Percentiles rank a stretch among this genome's conserved stretches.
phyloP scores from a whole-genome alignment of 2,888 invertebrate species.

The Cataglyphis altisquamis region DNA sequence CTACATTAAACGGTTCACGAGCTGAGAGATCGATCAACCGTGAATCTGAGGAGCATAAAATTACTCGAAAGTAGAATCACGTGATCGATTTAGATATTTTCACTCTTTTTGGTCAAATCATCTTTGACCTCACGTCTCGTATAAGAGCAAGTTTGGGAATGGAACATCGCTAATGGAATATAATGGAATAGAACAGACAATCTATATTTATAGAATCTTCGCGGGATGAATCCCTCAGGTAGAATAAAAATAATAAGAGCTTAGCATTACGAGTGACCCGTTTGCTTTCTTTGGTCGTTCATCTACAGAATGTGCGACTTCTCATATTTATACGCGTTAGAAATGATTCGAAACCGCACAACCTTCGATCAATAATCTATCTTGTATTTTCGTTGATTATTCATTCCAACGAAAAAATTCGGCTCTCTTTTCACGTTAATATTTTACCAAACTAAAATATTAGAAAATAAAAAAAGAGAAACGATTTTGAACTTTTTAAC shows the following conservation, averaged over 20 bases:
- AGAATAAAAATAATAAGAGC: conserved; percentile 42
- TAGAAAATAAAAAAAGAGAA: background rate
- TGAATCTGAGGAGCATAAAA: background rate
- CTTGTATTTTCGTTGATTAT: background rate
- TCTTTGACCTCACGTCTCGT: background rate
- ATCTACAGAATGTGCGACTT: conserved; percentile 1
- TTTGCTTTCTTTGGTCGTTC: conserved; percentile 48
- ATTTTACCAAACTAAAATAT: background rate
- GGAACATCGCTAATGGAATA: conserved; percentile 18
- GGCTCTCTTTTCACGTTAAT: conserved; percentile 1
- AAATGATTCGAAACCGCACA: background rate
- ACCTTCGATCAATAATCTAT: background rate
- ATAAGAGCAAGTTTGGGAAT: conserved; percentile 31
- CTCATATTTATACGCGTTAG: background rate
- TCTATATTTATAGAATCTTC: conserved; percentile 6
- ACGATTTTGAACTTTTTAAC: conserved; percentile 1
- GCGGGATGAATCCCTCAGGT: background rate
- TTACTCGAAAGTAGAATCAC: background rate
- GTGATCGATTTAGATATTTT: background rate
- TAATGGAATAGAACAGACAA: conserved; percentile 26
- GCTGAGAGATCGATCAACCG: background rate
- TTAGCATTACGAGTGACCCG: conserved; percentile 40
- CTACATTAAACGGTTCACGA: conserved; percentile 17
- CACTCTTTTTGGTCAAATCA: conserved; percentile 3
- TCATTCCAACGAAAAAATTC: background rate